Percentiles rank a stretch among this genome's conserved stretches.
Evolutionary conservation across 2,113 vertebrate genomes (phyloP).

Genomic region (Nothobranchius kuhntae): DNA sequence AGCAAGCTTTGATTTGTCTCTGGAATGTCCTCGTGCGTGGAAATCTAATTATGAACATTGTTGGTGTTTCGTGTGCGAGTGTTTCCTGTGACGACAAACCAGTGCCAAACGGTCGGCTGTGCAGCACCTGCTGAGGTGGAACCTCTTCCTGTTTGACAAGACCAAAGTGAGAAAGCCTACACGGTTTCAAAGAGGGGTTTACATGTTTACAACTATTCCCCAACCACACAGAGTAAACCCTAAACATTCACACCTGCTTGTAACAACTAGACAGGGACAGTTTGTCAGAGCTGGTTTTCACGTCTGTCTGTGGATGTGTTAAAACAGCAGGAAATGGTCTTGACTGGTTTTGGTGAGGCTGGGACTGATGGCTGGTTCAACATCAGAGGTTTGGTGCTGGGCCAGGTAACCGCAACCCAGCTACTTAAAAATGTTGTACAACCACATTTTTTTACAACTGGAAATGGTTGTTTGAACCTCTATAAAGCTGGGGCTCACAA

Average conservation of each 20-base stretch:
- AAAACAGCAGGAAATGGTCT: conserved; percentile 39
- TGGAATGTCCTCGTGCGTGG: conserved; percentile 21
- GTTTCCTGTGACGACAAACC: conserved; percentile 2
- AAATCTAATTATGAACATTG: conserved; percentile 17
- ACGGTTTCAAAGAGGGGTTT: conserved; percentile 54
- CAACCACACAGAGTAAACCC: background rate
- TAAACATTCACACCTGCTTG: conserved; percentile 42
- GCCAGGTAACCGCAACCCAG: conserved; percentile 62
- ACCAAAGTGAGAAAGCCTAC: conserved; percentile 51
- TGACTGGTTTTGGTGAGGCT: conserved; percentile 24
- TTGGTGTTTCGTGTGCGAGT: conserved; percentile 37
- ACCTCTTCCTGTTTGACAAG: conserved; percentile 35
- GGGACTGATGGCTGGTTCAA: background rate
- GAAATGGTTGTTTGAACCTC: too few species aligned
- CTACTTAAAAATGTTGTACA: conserved; percentile 27
- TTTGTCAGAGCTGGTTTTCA: conserved; percentile 50
- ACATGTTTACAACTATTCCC: conserved; percentile 49
- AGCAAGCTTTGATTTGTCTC: conserved; percentile 32
- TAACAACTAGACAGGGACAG: conserved; percentile 43
- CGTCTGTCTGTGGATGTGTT: conserved; percentile 36
- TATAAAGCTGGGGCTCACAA: too few species aligned
- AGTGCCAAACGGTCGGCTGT: conserved; percentile 29
- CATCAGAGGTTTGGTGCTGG: conserved; percentile 28
- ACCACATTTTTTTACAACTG: too few species aligned
- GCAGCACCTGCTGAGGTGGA: conserved; percentile 43